A percentile compares a stretch with the other conserved stretches of the same genome.
Conservation (phyloP, 2,888 invertebrate genomes). For the Eristalinus aeneus region DNA sequence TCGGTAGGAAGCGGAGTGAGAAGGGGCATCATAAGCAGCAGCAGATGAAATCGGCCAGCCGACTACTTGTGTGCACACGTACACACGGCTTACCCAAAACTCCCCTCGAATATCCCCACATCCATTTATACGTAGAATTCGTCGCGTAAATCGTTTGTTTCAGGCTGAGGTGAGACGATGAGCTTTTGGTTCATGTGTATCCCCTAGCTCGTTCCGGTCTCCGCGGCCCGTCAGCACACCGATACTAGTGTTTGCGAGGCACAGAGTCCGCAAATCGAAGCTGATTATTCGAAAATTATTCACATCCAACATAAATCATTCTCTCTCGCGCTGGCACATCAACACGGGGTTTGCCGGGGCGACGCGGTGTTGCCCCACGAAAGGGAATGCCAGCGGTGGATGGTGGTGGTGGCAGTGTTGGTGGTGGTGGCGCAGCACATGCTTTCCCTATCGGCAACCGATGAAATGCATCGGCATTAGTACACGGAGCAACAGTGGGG, state of each 20-base stretch:
- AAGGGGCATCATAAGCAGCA: not conserved
- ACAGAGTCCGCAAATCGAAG: conserved; percentile 66
- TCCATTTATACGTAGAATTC: conserved; percentile 50
- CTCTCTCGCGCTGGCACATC: conserved; percentile 61
- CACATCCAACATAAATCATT: conserved; percentile 70
- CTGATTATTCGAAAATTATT: conserved; percentile 70
- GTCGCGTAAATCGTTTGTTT: conserved; percentile 64
- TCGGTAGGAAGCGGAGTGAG: not conserved
- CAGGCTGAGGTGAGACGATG: conserved; percentile 47
- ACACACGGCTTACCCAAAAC: conserved; percentile 50
- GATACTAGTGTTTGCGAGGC: conserved; percentile 53
- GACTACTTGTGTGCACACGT: conserved; percentile 48
- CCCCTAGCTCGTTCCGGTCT: conserved; percentile 39
- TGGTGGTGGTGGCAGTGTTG: not conserved
- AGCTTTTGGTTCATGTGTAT: conserved; percentile 30
- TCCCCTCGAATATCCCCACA: conserved; percentile 25
- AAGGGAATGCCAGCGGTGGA: not conserved
- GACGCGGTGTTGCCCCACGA: not conserved
- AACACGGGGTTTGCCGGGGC: conserved; percentile 38
- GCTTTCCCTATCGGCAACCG: conserved; percentile 40
- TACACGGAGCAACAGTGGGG: conserved; percentile 1
- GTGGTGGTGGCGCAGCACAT: conserved; percentile 35
- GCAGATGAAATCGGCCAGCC: conserved; percentile 50
- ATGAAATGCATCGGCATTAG: conserved; percentile 35
- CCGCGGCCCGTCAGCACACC: not conserved